Evolutionary conservation across 2,888 invertebrate genomes (phyloP), one percentile per base, ranked within the genome.

Genomic region (Apotomis capreana): DNA sequence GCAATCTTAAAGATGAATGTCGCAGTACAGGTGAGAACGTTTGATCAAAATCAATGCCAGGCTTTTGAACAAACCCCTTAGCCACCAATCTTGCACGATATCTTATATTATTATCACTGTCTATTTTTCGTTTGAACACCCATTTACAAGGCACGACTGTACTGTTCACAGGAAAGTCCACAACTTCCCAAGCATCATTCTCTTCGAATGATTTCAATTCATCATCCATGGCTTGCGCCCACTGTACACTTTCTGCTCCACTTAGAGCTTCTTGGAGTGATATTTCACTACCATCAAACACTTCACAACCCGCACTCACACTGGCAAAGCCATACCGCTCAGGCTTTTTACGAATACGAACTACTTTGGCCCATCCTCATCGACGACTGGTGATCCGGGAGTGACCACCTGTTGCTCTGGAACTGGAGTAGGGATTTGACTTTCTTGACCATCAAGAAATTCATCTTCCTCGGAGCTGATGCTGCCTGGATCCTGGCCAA

Each of bases 61-160:
- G 40, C 10, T 60, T 70, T 52, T 74, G 73, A 3, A 63, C 13
- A 65, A 68, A 75, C 40, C 75, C 75, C 57, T 74, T 74, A 9
- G 69, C 71, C 12, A 74, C 74, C 36, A 75, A 46, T 4, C 75
- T 13, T 3, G 75, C 75, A 37, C 76, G 46, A 68, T 65, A 76
- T 10, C 63, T 9, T 3, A n/a, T n/a, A 70, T 71, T 71, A 37
- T 59, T 61, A 8, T 71, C 67, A 64, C 55, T 58, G 44, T 74
- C 69, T 65, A 44, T 70, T 52, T 75, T 76, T 36, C 70, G 74
- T 44, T 69, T 68, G 40, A 75, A 61, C 6, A 75, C 69, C 74
- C 74, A 74, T 60, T 69, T 70, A 55, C 70, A 70, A 55, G 68
- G 67, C 10, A 74, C 64, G 2, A 69, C 57, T 10, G 37, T 74